A percentile compares a stretch with the other conserved stretches of the same genome.
Evolutionary conservation across 2,113 vertebrate species (phyloP).

Genomic region (Asarcornis scutulata): DNA sequence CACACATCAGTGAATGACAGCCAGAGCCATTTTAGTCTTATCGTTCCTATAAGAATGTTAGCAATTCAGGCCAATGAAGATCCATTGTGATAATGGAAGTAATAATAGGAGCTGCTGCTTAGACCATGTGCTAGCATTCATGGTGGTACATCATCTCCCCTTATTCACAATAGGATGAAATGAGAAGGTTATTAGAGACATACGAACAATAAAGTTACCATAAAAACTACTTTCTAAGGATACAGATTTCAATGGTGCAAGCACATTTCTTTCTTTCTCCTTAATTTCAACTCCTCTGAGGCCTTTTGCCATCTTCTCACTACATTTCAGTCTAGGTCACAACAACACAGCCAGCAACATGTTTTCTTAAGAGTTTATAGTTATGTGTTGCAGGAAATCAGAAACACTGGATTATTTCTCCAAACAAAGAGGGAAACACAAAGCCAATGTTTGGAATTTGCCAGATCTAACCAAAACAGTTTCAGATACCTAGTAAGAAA

Average conservation of each 20-base stretch:
- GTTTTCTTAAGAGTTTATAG: background rate
- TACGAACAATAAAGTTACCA: background rate
- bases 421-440: background rate
- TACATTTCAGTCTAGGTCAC: background rate
- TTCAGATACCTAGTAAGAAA: background rate
- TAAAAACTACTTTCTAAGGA: background rate
- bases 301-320: background rate
- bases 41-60: background rate
- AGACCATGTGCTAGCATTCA: background rate
- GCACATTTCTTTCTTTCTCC: background rate
- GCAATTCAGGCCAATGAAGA: conserved; percentile 38
- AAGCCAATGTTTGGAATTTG: background rate
- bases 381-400: background rate
- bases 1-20: conserved; percentile 29
- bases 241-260: background rate
- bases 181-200: conserved; percentile 2
- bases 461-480: background rate
- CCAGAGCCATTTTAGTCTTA: background rate
- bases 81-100: conserved; percentile 31
- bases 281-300: background rate
- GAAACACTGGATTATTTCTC: background rate
- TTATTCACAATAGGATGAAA: conserved; percentile 27
- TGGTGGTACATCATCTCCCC: background rate
- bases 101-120: conserved; percentile 32
- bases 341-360: background rate